A percentile compares a stretch with the other conserved stretches of the same genome.
phyloP scores from a whole-genome alignment of 2,113 vertebrate genomes.

The Pachyramphus minor region DNA sequence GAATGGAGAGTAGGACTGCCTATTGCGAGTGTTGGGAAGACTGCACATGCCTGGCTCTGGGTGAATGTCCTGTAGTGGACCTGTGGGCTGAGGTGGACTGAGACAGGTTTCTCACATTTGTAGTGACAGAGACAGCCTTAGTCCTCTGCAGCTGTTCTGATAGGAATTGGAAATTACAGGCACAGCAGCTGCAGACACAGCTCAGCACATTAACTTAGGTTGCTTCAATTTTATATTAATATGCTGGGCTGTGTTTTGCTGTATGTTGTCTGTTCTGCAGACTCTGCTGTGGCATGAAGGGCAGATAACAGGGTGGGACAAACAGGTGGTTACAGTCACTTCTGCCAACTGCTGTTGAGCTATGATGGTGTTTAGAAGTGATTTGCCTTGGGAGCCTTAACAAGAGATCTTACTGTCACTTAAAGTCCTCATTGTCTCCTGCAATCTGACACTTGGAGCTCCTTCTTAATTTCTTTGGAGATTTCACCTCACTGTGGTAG shows the following conservation, averaged over 20 bases:
- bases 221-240: background rate
- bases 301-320: background rate
- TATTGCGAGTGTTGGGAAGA: background rate
- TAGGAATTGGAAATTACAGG: background rate
- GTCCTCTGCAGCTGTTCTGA: background rate
- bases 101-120: background rate
- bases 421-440: background rate
- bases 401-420: background rate
- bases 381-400: background rate
- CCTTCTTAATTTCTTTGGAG: background rate
- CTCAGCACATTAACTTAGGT: background rate
- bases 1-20: background rate
- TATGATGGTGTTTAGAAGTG: background rate
- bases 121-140: background rate
- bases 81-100: background rate
- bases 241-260: fast-evolving
- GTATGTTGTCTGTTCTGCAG: background rate
- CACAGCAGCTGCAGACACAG: background rate
- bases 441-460: background rate
- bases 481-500: background rate
- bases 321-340: background rate
- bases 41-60: fast-evolving
- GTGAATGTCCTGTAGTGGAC: background rate
- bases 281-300: background rate
- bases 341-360: background rate